Evolutionary conservation across 2,113 vertebrate genomes (phyloP), one percentile per base, ranked within the genome.

Genomic region (Tamias sibiricus): DNA sequence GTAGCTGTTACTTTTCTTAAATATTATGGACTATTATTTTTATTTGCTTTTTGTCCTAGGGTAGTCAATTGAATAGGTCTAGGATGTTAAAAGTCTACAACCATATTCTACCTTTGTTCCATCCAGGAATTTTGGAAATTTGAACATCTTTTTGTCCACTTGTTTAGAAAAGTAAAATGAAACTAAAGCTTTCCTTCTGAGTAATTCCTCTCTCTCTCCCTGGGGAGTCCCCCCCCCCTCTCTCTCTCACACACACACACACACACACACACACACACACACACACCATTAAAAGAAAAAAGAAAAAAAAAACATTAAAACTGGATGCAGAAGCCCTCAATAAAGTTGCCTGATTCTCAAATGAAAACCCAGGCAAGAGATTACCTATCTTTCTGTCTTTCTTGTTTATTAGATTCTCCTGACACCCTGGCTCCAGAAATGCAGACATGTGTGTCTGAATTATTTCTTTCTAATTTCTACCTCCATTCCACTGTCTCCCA

Each of bases 391-490:
- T 28, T 13, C 8, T 44, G 3, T 75, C 62, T 52, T 30, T 52
- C 22, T 72, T 1, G 19, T 64, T 72, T 80, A 37, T 85, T 0
- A 32, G 4, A 3, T 19, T 77, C 24, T 59, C 8, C 24, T 26
- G 24, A 59, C 24, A 24, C 22, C 2, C 9, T 28, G 13, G 13
- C 5, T 32, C 32, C 47, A 26, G 1, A 5, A 42, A 20, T 20
- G 14, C 30, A 62, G 59, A 3, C 14, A 49, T 49, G 6, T 17
- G 9, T 28, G 6, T 24, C 2, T 32, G 37, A 0, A 0, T 64
- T 24, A 24, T 37, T 79, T 28, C 13, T 0, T 75, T 87, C 28
- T 62, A 37, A 72, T 79, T 77, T 52, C 13, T 20, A 14, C 24
- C 3, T 42, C 76, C 22, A 54, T 86, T n/a, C 24, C 28, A 76